phyloP scores from a whole-genome alignment of 2,113 vertebrate species.

The Puma concolor region DNA sequence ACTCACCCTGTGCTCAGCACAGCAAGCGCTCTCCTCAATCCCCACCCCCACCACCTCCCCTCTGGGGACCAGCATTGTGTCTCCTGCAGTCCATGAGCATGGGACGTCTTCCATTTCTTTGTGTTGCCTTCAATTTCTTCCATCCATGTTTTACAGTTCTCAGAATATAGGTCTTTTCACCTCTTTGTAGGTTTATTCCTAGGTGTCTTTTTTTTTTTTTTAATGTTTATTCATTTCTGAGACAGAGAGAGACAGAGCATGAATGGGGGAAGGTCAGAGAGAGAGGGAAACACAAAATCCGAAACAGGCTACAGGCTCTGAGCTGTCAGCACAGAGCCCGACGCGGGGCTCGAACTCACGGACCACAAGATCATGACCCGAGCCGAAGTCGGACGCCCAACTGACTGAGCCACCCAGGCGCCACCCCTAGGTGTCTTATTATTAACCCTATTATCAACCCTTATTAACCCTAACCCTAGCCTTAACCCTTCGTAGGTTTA shows the following conservation, averaged over 20 bases:
- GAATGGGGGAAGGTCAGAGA: background rate
- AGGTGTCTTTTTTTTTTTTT: no score
- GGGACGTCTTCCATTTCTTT: no score
- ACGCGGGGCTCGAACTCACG: background rate
- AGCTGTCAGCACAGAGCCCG: background rate
- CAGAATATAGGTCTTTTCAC: no score
- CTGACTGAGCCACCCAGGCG: background rate
- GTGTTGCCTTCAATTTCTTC: no score
- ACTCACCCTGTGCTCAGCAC: background rate
- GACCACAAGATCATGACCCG: background rate
- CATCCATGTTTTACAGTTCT: no score
- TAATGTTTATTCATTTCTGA: no score
- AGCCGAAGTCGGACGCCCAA: rapidly evolving
- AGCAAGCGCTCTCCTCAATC: background rate
- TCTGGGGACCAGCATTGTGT: background rate
- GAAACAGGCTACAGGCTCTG: background rate
- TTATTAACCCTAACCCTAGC: no score
- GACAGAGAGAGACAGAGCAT: no score
- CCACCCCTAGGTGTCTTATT: background rate
- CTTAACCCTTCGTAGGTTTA: background rate
- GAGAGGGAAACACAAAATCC: background rate
- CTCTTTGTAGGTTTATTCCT: no score
- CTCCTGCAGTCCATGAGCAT: no score
- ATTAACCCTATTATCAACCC: background rate
- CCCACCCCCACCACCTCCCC: background rate